Evolutionary conservation across 2,797 vertebrate species (phyloP).

Genomic region (Melopsittacus undulatus): DNA sequence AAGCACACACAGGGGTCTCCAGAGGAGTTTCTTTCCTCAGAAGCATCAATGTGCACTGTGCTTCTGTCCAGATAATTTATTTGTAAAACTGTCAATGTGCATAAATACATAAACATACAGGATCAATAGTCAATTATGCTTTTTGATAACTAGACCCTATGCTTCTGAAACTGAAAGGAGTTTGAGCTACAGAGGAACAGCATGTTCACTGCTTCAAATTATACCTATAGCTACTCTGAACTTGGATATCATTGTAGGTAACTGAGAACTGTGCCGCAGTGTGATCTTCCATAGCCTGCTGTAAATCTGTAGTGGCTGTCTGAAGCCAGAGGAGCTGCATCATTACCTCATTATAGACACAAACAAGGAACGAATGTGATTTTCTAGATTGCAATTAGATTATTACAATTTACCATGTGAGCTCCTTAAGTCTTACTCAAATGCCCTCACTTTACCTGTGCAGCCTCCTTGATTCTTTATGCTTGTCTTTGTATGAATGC

Average conservation of each 20-base stretch:
- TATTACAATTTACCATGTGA: not conserved
- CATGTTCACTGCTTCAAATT: accelerated
- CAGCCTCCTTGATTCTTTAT: conserved; percentile 2
- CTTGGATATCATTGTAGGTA: not conserved
- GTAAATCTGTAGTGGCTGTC: not conserved
- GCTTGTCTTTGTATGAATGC: conserved; percentile 4
- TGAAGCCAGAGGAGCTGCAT: conserved; percentile 8
- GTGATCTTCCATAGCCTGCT: not conserved
- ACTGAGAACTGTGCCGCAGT: not conserved
- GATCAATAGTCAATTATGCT: not conserved
- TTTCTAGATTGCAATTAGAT: conserved; percentile 22
- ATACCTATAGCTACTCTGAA: not conserved
- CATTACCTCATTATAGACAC: conserved; percentile 6
- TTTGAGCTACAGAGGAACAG: not conserved
- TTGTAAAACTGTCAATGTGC: not conserved
- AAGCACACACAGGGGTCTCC: not conserved
- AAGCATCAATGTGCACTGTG: not conserved
- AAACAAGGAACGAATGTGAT: not conserved
- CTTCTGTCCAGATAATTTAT: not conserved
- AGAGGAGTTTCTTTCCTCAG: not conserved
- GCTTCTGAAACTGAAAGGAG: not conserved
- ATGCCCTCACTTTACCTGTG: not conserved
- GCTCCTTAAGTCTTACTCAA: conserved; percentile 23
- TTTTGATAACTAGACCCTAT: not conserved
- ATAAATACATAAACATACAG: not conserved